phyloP scores from a whole-genome alignment of 2,113 vertebrate species.

The Brachypteracias leptosomus region DNA sequence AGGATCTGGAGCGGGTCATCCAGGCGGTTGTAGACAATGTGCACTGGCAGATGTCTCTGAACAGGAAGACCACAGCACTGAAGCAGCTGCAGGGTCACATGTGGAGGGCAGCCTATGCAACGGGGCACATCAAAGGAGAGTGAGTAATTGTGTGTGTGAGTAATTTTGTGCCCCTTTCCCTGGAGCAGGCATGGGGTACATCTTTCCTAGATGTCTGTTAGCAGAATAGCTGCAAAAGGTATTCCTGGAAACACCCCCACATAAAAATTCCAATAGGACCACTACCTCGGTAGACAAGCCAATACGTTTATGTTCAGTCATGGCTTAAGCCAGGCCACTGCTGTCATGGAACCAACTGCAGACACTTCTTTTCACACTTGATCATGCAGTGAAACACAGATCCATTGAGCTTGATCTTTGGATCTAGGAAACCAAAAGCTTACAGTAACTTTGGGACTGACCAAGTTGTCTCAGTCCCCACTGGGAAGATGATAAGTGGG shows the following conservation, averaged over 20 bases:
- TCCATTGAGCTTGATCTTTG: neutral
- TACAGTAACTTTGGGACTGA: neutral
- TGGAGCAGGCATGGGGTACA: neutral
- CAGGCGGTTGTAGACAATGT: slow-evolving; percentile 89
- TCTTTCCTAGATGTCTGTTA: neutral
- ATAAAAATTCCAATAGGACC: neutral
- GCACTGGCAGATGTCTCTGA: slow-evolving; percentile 93
- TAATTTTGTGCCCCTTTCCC: slow-evolving; percentile 28
- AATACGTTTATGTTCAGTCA: rapidly evolving
- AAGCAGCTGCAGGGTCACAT: slow-evolving; percentile 98
- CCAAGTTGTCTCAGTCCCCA: neutral
- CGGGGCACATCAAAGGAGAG: slow-evolving; percentile 91
- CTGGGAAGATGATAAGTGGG: neutral
- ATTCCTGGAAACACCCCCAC: neutral
- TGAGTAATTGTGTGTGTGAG: slow-evolving; percentile 84
- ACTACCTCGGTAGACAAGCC: neutral
- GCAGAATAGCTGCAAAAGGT: neutral
- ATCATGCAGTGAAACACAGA: neutral
- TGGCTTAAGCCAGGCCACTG: neutral
- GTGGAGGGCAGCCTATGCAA: slow-evolving; percentile 88
- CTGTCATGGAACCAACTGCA: neutral
- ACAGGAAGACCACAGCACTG: slow-evolving; percentile 93
- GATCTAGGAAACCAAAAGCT: neutral
- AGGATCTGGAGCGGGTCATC: slow-evolving; percentile 84
- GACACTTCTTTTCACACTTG: neutral